Base-by-base conservation (phyloP, 1,140 invertebrate genomes). In the Chrysopa pallens region DNA sequence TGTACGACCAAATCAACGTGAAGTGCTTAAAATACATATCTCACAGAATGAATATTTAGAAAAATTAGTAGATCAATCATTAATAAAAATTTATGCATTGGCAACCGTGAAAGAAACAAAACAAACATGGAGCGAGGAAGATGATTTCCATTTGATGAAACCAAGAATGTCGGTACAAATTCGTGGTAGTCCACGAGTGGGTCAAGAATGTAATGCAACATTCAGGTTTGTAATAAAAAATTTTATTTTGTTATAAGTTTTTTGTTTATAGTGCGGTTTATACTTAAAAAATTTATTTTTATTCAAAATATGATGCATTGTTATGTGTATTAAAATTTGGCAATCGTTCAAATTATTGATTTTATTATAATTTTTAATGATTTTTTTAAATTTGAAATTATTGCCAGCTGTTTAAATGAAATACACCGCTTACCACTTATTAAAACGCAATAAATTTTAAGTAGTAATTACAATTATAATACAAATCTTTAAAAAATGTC, bases 101-200 rank as follows among this genome's bases (percentile, higher is more conserved):
- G 74, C 74, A 14, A 70, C 66, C 44, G 77, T 81, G 0, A 68
- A 73, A 48, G 76, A 79, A 50, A 80, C 78, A 0, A 64, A 69
- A 8, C 78, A 80, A 53, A 66, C 70, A 4, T 80, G 77, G 75
- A 71, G 70, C 39, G 75, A 78, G 44, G 76, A 79, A 49, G 76
- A 80, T 51, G 74, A 78, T 53, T 78, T 80, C 57, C 66, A 67
- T 29, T 62, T 81, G 12, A 61, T 68, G 12, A 78, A 78, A 51
- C 78, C 79, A 7, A 63, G 61, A 38, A 60, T 76, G 46, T 62
- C 63, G 52, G 61, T 75, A 8, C 59, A 66, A 57, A 66, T 70
- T 52, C 43, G 45, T 28, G 49, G 42, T 28, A 15, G 36, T 3
- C 46, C 40, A 29, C 47, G 43, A 12, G 52, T 58, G 38, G 52